Conservation (phyloP, 1,140 invertebrate genomes). For the Brachionus asplanchnoidis region DNA sequence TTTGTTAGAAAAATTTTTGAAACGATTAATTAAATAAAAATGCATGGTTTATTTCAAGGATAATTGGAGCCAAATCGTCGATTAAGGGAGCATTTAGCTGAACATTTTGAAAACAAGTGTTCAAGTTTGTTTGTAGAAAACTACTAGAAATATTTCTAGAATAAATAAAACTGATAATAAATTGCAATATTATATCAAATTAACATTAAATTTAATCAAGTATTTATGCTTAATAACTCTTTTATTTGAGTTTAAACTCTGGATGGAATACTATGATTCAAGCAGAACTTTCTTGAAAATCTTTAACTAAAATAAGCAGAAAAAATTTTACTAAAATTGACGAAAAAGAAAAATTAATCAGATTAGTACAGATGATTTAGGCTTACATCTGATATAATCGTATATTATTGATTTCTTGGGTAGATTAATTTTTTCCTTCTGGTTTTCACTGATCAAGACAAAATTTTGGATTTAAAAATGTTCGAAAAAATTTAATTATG, state of each 20-base stretch:
- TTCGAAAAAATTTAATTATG: background rate
- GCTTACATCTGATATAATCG: too few relatives aligned
- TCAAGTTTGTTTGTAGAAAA: background rate
- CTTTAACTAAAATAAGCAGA: too few relatives aligned
- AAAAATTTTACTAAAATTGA: too few relatives aligned
- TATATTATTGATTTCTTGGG: too few relatives aligned
- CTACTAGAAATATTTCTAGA: background rate
- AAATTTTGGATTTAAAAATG: too few relatives aligned
- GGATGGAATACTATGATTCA: too few relatives aligned
- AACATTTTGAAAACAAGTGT: background rate
- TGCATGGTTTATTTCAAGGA: background rate
- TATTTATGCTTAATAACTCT: background rate
- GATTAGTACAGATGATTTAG: too few relatives aligned
- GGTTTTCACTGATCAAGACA: too few relatives aligned
- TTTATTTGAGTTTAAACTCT: background rate
- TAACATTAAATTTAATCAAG: background rate
- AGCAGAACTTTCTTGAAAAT: too few relatives aligned
- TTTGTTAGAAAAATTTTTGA: background rate
- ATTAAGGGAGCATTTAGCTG: background rate
- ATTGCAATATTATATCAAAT: background rate
- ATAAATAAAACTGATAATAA: background rate
- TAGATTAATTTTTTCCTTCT: too few relatives aligned
- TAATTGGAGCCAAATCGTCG: background rate
- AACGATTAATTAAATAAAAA: background rate
- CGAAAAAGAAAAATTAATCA: too few relatives aligned